Conservation (phyloP, 2,797 vertebrate genomes). For the Sebastes trivittatus region DNA sequence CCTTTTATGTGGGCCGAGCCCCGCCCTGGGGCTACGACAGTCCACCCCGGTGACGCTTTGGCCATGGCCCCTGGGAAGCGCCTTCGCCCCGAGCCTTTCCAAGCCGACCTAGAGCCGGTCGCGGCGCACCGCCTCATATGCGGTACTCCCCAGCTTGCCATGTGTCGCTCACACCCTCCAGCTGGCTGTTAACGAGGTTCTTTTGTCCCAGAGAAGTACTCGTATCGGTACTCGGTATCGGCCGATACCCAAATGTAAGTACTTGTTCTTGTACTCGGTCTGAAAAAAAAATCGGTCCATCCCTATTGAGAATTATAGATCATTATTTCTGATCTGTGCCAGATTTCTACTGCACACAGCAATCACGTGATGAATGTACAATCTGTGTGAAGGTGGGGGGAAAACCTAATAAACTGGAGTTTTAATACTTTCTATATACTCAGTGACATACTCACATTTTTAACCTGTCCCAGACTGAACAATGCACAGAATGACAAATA, state of each 20-base stretch:
- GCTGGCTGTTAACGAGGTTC: too few species aligned
- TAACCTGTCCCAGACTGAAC: not conserved
- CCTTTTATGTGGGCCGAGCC: too few species aligned
- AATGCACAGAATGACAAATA: not conserved
- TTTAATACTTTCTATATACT: not conserved
- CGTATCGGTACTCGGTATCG: too few species aligned
- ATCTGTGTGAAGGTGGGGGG: not conserved
- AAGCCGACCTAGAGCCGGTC: too few species aligned
- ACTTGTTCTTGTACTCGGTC: too few species aligned
- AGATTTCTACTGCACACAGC: not conserved
- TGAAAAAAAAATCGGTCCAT: too few species aligned
- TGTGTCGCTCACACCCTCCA: too few species aligned
- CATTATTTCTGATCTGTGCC: not conserved
- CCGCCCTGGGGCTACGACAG: too few species aligned
- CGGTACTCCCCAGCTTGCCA: accelerated
- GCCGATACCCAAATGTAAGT: too few species aligned
- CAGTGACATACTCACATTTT: not conserved
- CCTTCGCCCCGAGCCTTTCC: accelerated
- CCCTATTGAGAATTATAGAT: not conserved
- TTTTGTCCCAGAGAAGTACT: accelerated
- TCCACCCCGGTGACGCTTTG: too few species aligned
- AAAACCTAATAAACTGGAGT: not conserved
- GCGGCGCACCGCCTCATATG: accelerated
- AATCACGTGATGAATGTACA: not conserved
- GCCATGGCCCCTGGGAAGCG: accelerated